A percentile compares a stretch with the other conserved stretches of the same genome.
Conservation (phyloP, 2,113 vertebrate genomes). For the Athene cunicularia region DNA sequence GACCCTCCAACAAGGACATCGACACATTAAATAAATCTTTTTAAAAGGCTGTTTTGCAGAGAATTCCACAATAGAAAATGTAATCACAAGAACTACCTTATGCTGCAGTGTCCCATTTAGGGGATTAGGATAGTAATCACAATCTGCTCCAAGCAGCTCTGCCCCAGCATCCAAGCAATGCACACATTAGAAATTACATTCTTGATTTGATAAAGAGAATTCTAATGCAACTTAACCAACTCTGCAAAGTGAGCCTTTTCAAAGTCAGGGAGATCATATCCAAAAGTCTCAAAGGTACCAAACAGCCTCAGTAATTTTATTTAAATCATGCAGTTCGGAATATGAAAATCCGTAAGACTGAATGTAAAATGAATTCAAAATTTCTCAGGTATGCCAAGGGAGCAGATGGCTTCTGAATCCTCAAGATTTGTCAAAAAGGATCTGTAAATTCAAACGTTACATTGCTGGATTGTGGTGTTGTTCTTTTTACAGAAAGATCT, state of each 20-base stretch:
- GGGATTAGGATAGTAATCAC: constrained; percentile 50
- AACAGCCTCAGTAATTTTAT: background rate
- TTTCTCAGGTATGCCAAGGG: background rate
- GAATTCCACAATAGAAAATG: background rate
- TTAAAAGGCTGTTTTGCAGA: background rate
- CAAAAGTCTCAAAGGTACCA: background rate
- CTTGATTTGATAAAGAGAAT: background rate
- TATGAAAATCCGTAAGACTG: background rate
- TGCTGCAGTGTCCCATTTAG: constrained; percentile 48
- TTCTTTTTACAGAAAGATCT: background rate
- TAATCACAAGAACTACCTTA: constrained; percentile 21
- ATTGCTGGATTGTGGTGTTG: background rate
- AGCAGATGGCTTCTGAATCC: constrained; percentile 26
- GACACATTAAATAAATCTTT: background rate
- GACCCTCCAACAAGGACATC: background rate
- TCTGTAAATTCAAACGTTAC: background rate
- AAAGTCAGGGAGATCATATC: background rate
- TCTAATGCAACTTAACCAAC: background rate
- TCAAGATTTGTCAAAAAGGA: background rate
- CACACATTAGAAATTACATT: background rate
- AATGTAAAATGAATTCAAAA: background rate
- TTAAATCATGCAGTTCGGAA: background rate
- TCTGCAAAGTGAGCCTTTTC: background rate
- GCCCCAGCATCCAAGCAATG: background rate
- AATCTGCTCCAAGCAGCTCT: constrained; percentile 45